phyloP scores from a whole-genome alignment of 2,888 invertebrate species.

The Rutpela maculata region DNA sequence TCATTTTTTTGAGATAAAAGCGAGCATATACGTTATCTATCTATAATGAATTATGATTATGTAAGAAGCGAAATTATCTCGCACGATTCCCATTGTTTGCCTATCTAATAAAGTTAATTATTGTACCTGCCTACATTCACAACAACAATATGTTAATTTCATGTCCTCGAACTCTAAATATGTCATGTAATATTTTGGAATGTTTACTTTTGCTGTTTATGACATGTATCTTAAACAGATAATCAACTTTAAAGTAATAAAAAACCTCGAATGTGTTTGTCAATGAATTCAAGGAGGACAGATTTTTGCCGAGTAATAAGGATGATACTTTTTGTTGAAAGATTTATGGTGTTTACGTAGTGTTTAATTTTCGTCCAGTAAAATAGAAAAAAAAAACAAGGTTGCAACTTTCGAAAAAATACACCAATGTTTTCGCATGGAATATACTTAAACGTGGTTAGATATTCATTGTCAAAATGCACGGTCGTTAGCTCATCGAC shows the following conservation, averaged over 20 bases:
- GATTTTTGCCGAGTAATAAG: not conserved
- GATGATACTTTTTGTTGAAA: not conserved
- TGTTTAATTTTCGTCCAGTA: not conserved
- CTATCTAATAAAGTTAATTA: conserved; percentile 9
- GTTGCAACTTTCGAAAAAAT: no score
- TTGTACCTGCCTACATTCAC: not conserved
- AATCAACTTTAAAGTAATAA: not conserved
- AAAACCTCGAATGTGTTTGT: not conserved
- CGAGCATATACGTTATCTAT: conserved; percentile 1
- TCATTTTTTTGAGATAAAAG: not conserved
- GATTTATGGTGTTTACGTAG: not conserved
- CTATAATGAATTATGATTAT: conserved; percentile 11
- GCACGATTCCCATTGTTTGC: conserved; percentile 12
- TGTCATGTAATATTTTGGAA: not conserved
- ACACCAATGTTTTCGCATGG: no score
- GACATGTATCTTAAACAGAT: not conserved
- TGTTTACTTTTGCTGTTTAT: conserved; percentile 4
- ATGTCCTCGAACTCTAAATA: conserved; percentile 14
- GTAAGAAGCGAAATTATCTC: conserved; percentile 9
- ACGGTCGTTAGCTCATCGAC: no score
- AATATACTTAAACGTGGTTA: no score
- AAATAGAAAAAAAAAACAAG: no score
- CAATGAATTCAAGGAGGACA: not conserved
- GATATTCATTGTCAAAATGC: no score
- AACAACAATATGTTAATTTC: conserved; percentile 16